Conservation (phyloP, 1,140 invertebrate genomes). For the Muscidifurax raptorellus region DNA sequence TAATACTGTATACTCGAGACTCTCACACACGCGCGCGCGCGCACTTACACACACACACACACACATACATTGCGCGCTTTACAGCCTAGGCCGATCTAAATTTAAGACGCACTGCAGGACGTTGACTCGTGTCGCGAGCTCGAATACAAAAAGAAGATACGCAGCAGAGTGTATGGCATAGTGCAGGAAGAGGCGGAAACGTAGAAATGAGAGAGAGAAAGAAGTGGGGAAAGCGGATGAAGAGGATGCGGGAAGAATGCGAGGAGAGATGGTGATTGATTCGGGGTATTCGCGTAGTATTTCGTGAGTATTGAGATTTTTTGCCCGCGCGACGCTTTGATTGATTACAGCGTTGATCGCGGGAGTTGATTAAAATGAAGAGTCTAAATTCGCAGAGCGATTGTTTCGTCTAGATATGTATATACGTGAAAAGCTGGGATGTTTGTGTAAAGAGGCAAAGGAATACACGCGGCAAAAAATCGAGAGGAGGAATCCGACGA, state of each 20-base stretch:
- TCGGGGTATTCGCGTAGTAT: neutral
- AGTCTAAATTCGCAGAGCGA: neutral
- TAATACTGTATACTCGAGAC: neutral
- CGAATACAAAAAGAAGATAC: neutral
- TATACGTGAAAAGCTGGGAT: too few species aligned
- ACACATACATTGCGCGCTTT: neutral
- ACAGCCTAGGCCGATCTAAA: conserved; percentile 41
- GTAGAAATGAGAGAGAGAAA: neutral
- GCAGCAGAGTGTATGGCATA: neutral
- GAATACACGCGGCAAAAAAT: too few species aligned
- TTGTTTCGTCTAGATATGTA: neutral
- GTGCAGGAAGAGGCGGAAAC: conserved; percentile 19
- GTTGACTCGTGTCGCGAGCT: conserved; percentile 30
- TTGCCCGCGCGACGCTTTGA: neutral
- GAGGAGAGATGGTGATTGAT: conserved; percentile 1
- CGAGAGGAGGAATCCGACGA: too few species aligned
- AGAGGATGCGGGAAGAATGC: neutral
- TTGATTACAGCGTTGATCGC: neutral
- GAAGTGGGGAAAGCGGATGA: neutral
- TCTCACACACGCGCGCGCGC: too few species aligned
- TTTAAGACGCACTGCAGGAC: conserved; percentile 44
- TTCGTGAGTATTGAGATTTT: neutral
- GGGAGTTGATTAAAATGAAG: neutral
- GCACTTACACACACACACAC: too few species aligned
- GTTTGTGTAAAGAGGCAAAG: too few species aligned